Conservation (phyloP, 1,140 invertebrate genomes). For the Lepidostoma basale region DNA sequence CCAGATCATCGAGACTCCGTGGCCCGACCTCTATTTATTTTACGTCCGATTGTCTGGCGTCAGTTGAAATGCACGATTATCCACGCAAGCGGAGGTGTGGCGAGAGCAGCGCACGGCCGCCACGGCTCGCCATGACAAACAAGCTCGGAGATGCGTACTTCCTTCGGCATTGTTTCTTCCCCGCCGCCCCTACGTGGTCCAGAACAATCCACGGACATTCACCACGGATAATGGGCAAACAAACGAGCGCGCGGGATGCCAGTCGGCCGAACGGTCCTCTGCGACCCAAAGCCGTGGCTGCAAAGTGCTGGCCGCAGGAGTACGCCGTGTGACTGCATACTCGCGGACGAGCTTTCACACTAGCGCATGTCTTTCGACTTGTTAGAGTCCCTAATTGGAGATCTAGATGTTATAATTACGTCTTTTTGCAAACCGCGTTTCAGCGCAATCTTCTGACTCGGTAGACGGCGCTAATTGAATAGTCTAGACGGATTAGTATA, state of each 20-base stretch:
- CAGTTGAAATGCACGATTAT: conserved; percentile 16
- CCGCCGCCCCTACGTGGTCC: conserved; percentile 6
- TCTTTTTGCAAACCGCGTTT: too few species aligned
- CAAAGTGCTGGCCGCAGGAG: too few species aligned
- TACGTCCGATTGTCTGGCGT: conserved; percentile 7
- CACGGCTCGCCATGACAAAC: conserved; percentile 25
- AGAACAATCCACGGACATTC: conserved; percentile 6
- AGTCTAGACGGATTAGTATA: too few species aligned
- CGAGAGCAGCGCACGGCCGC: conserved; percentile 7
- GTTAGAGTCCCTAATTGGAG: too few species aligned
- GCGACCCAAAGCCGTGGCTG: too few species aligned
- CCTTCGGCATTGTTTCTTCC: conserved; percentile 20
- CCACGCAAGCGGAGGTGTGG: not conserved
- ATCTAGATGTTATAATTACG: too few species aligned
- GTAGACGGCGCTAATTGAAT: too few species aligned
- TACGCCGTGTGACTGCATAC: too few species aligned
- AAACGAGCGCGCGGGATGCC: conserved; percentile 15
- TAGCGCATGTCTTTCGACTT: too few species aligned
- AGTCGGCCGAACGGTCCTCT: not conserved
- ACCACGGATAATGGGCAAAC: conserved; percentile 5
- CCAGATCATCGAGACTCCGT: not conserved
- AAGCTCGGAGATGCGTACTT: conserved; percentile 25
- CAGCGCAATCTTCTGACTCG: too few species aligned
- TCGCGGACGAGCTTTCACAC: too few species aligned
- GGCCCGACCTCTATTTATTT: not conserved